phyloP scores from a whole-genome alignment of 2,888 invertebrate species.

The Agonum fuliginosum region DNA sequence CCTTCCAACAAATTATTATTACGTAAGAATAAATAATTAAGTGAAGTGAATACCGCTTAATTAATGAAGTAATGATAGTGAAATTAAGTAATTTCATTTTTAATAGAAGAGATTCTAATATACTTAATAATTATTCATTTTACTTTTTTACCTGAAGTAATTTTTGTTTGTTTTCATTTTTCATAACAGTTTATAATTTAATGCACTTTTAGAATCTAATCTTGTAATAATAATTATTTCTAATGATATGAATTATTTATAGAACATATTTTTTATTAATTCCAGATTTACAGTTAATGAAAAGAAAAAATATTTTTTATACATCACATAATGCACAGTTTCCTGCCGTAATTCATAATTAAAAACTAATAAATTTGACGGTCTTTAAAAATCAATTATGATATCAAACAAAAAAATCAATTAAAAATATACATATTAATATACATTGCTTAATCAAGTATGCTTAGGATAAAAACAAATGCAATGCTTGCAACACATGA shows the following conservation, averaged over 20 bases:
- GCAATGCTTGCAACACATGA: slow-evolving; percentile 13
- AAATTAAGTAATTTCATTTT: slow-evolving; percentile 28
- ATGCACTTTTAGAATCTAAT: no score
- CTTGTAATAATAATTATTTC: no score
- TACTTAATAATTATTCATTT: background rate
- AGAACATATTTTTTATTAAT: no score
- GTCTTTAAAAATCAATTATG: slow-evolving; percentile 17
- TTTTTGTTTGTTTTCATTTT: background rate
- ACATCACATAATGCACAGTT: slow-evolving; percentile 4
- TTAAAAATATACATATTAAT: slow-evolving; percentile 12
- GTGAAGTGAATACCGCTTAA: background rate
- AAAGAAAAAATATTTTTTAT: no score
- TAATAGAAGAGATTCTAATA: background rate
- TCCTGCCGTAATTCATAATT: slow-evolving; percentile 1
- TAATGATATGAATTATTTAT: no score
- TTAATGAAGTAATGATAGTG: slow-evolving; percentile 30
- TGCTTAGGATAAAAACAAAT: background rate
- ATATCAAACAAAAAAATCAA: background rate
- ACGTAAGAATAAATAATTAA: slow-evolving; percentile 25
- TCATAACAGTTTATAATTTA: background rate
- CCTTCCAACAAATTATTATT: slow-evolving; percentile 17
- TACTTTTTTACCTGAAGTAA: background rate
- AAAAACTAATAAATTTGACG: slow-evolving; percentile 9
- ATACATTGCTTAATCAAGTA: slow-evolving; percentile 5
- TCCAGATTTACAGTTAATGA: background rate